Base-by-base conservation (phyloP, 2,888 invertebrate species). In the Copidosoma aretas region DNA sequence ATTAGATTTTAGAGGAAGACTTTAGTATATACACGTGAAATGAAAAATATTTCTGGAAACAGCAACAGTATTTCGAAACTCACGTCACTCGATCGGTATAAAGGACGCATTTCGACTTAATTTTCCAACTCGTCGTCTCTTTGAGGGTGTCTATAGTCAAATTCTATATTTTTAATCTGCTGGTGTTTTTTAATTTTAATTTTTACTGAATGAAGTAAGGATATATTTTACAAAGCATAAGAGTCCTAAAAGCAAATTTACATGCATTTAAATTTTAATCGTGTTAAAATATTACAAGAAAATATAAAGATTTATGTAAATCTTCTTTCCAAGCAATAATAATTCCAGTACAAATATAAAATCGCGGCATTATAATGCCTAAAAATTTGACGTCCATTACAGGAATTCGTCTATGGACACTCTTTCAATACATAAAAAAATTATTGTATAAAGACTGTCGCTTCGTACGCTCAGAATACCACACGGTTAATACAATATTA, bases 1-100 rank as follows among this genome's bases (percentile, higher is more conserved):
- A 22, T 32, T 32, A 32, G 4, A 19, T 17, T 21, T 22, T 53
- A 57, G 3, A 60, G 70, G 70, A 70, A 70, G 70, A 70, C 67
- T 58, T 32, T 32, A 22, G 51, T 52, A 32, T 32, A 32, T 32
- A n/a, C n/a, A n/a, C n/a, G n/a, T n/a, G 43, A 8, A 46, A 46
- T 8, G 17, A 3, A 46, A 2, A 46, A 46, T 14, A 46, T 17
- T 46, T 24, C 19, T 61, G 19, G 17, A 39, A 64, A 54, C 22
- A 25, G 10, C 59, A 56, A 41, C 21, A 51, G 56, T 54, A 64
- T 14, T 61, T 51, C 19, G 25, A 65, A 64, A 52, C 49, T 65
- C 32, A 22, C 61, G 49, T 53, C 12, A 56, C n/a, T 19, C 52
- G 46, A 32, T 22, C 52, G 46, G 41, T 22, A 41, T 54, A 69